phyloP scores from a whole-genome alignment of 2,113 vertebrate genomes.

The Empidonax traillii region DNA sequence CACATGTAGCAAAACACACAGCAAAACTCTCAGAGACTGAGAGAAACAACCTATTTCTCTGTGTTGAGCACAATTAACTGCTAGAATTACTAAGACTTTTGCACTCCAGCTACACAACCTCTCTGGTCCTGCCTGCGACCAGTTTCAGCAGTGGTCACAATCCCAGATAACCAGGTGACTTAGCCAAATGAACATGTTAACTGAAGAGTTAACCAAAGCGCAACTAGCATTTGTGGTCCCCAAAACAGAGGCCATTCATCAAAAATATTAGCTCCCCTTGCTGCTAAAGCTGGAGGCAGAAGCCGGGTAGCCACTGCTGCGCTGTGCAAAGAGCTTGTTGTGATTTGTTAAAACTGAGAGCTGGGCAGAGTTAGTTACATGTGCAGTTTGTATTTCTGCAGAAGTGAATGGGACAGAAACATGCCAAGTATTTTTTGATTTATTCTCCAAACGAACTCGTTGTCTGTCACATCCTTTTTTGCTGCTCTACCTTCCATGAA shows the following conservation, averaged over 20 bases:
- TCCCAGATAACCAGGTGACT: neutral
- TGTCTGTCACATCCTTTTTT: neutral
- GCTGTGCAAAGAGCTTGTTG: neutral
- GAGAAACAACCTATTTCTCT: neutral
- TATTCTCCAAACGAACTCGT: neutral
- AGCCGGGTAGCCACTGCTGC: neutral
- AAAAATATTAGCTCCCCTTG: neutral
- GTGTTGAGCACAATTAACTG: neutral
- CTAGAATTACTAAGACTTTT: neutral
- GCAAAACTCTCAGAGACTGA: neutral
- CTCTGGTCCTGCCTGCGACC: neutral
- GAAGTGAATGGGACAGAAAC: neutral
- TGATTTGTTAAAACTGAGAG: neutral
- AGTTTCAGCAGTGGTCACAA: neutral
- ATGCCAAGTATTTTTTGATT: rapidly evolving
- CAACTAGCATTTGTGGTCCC: neutral
- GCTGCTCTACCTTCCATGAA: neutral
- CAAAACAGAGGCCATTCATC: neutral
- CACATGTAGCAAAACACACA: neutral
- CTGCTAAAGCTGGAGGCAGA: neutral
- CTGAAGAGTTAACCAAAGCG: neutral
- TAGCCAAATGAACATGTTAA: neutral
- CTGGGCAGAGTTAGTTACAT: neutral
- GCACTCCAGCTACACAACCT: neutral
- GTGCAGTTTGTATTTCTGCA: neutral